Percentiles rank a stretch among this genome's conserved stretches.
Conservation (phyloP, 2,797 vertebrate species). For the Halcyon chelicuti region DNA sequence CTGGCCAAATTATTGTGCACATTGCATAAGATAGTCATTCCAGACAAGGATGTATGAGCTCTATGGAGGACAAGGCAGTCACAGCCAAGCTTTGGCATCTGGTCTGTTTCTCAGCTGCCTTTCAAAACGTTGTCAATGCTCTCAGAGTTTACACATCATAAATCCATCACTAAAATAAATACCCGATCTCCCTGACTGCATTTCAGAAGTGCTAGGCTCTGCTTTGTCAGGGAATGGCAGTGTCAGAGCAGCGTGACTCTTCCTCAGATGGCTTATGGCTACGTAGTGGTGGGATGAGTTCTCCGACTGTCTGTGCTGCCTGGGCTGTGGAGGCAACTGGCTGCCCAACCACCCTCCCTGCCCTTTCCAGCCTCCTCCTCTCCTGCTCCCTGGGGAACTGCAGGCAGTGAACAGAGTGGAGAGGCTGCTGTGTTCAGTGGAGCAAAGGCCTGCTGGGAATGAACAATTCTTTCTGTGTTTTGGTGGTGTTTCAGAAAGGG, state of each 20-base stretch:
- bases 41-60: neutral
- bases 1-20: neutral
- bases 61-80: neutral
- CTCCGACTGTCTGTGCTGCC: neutral
- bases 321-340: neutral
- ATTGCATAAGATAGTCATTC: neutral
- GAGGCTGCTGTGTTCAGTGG: neutral
- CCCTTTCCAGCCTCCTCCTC: neutral
- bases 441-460: neutral
- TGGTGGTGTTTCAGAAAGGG: neutral
- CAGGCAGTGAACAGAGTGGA: neutral
- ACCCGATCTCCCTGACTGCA: neutral
- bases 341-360: neutral
- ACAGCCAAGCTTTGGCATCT: neutral
- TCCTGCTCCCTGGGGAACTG: neutral
- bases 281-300: neutral
- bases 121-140: conserved; percentile 25
- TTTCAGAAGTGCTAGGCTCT: neutral
- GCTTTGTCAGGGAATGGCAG: neutral
- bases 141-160: neutral
- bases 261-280: neutral
- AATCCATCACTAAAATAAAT: neutral
- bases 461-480: neutral
- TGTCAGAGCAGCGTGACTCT: neutral
- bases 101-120: neutral